Base-by-base conservation (phyloP, 2,888 invertebrate species). In the Noctua janthina region DNA sequence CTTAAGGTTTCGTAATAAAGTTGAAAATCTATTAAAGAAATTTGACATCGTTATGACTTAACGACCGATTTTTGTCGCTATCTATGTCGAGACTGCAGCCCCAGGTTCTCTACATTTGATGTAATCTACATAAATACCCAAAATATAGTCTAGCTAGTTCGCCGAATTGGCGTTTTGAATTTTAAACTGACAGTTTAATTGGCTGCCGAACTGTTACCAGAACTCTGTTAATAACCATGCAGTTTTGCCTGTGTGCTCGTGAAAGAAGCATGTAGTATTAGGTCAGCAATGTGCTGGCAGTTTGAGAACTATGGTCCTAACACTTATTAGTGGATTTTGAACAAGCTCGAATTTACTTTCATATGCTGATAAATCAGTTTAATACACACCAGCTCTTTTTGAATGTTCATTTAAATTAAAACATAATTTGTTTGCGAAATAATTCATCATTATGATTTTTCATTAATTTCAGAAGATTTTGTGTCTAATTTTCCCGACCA, bases 101-200 rank as follows among this genome's bases (percentile, higher is more conserved):
- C n/a, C n/a, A 23, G 23, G 62, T 68, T 46, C 43, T 67, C 35
- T 54, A 29, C 13, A 20, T 46, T 71, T 80, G 35, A 72, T 17
- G 20, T 54, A 62, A 54, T 62, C 46, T 68, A 64, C 29, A 62
- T 39, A 46, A 54, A 82, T 39, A 56, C 39, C 17, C 67, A 54
- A 70, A 79, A 66, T 66, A 62, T 54, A 54, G 46, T 1, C 39
- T 68, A 49, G 67, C 11, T 64, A 43, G 69, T 59, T 81, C 17
- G 35, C 56, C 46, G 49, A 74, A 81, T 69, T 56, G 46, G 46
- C 35, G 74, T 43, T 86, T 73, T 73, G 68, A 68, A 73, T 82
- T 83, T 67, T 62, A 56, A 86, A 35, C 70, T 82, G 75, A 67
- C 70, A 71, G 82, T 51, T 74, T 86, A 86, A 86, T 83, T 86